Evolutionary conservation across 2,113 vertebrate genomes (phyloP).

Genomic region (Alectura lathami): DNA sequence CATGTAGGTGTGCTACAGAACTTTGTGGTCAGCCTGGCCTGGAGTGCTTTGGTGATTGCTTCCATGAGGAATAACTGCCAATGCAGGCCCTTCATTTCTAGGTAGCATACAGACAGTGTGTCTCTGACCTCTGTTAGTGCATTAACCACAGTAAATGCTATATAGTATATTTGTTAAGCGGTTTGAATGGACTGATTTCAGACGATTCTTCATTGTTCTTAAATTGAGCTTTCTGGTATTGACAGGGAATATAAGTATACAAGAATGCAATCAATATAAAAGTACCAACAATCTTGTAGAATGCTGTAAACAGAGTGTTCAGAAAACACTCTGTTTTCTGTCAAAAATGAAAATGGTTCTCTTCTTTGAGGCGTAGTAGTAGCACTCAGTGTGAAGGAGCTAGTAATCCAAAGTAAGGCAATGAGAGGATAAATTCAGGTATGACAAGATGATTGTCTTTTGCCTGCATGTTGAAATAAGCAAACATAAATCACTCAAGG

Average conservation of each 20-base stretch:
- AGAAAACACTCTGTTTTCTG: constrained; percentile 7
- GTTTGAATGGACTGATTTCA: not conserved
- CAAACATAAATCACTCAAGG: constrained; percentile 3
- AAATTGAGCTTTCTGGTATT: not conserved
- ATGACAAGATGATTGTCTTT: constrained; percentile 27
- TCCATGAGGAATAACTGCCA: not conserved
- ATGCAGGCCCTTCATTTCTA: accelerated
- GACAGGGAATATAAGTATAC: not conserved
- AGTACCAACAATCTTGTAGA: not conserved
- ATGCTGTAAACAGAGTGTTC: not conserved
- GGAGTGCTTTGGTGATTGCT: not conserved
- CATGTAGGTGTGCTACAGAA: accelerated
- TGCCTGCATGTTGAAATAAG: not conserved
- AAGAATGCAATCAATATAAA: not conserved
- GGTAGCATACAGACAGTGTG: not conserved
- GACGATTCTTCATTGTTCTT: not conserved
- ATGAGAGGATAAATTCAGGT: not conserved
- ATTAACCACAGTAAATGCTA: not conserved
- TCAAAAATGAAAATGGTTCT: not conserved
- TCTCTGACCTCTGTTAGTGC: not conserved
- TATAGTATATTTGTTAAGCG: not conserved
- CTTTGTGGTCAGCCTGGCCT: not conserved
- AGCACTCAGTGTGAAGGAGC: not conserved
- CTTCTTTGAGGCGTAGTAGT: not conserved
- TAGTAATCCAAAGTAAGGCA: not conserved